Percentiles rank a stretch among this genome's conserved stretches.
Conservation (phyloP, 2,113 vertebrate species). For the Caretta caretta region DNA sequence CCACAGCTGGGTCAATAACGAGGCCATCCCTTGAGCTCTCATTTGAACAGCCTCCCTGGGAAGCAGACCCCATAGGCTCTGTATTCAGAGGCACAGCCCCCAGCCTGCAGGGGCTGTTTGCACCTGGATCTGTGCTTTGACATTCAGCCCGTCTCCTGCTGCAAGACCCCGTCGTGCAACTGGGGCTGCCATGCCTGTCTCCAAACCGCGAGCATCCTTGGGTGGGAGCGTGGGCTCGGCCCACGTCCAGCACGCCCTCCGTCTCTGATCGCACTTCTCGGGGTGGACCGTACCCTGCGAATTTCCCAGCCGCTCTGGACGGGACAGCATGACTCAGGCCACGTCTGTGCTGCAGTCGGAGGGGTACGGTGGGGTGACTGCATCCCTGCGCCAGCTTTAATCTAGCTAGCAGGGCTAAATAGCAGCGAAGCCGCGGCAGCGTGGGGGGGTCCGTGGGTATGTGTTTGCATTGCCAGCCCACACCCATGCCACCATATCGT, state of each 20-base stretch:
- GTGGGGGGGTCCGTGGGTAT: background rate
- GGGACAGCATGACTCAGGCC: background rate
- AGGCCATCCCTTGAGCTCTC: background rate
- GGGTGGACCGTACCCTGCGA: background rate
- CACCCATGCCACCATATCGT: background rate
- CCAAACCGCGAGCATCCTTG: background rate
- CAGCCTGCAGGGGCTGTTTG: background rate
- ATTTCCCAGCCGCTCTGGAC: background rate
- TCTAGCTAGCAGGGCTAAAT: background rate
- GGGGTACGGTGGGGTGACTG: too few species aligned
- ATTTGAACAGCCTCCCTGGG: background rate
- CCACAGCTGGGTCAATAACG: background rate
- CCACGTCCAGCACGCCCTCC: too few species aligned
- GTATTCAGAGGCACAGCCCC: background rate
- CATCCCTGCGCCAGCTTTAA: background rate
- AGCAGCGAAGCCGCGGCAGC: background rate
- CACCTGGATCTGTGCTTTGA: background rate
- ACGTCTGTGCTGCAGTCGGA: background rate
- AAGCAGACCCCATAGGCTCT: background rate
- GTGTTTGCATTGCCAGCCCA: background rate
- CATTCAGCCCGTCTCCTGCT: background rate
- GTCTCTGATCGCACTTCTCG: background rate
- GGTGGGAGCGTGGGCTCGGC: background rate
- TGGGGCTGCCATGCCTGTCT: background rate
- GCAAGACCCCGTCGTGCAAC: background rate